Conservation (phyloP, 2,888 invertebrate genomes). For the Diaperis boleti region DNA sequence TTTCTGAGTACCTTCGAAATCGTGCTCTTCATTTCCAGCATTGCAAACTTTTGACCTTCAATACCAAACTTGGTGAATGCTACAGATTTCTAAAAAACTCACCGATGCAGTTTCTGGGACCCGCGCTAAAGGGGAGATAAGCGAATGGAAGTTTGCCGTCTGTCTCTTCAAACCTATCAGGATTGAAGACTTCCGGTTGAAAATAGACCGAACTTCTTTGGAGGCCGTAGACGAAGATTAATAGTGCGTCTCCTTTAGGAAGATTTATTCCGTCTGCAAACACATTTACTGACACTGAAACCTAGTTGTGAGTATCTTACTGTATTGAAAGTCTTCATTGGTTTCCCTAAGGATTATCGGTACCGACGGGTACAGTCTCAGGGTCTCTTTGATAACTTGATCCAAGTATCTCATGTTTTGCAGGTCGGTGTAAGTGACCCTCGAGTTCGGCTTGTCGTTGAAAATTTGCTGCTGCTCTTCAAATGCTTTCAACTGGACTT, state of each 20-base stretch:
- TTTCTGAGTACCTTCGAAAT: constrained; percentile 68
- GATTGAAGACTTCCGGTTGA: constrained; percentile 68
- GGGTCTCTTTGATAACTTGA: constrained; percentile 66
- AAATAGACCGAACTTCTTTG: constrained; percentile 69
- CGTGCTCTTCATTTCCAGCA: constrained; percentile 69
- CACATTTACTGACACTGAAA: background rate
- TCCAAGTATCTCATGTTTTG: constrained; percentile 71
- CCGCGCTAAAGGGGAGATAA: constrained; percentile 75
- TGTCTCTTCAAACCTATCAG: constrained; percentile 68
- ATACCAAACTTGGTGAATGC: background rate
- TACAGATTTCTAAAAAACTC: background rate
- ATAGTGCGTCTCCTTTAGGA: constrained; percentile 63
- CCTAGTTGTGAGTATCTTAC: constrained; percentile 41
- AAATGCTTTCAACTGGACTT: constrained; percentile 58
- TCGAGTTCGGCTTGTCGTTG: constrained; percentile 48
- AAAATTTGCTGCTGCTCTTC: constrained; percentile 63
- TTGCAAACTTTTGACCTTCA: constrained; percentile 65
- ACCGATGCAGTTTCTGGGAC: constrained; percentile 73
- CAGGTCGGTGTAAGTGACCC: constrained; percentile 61
- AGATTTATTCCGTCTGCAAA: constrained; percentile 31
- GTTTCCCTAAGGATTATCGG: constrained; percentile 67
- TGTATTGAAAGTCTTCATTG: constrained; percentile 60
- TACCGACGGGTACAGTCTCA: constrained; percentile 69
- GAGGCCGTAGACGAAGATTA: constrained; percentile 65
- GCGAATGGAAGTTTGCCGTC: constrained; percentile 66